These are phyloP conservation scores for Otis tarda DNA, from an alignment of 2,113 vertebrate genomes.

Conservation along the genomic window DNA sequence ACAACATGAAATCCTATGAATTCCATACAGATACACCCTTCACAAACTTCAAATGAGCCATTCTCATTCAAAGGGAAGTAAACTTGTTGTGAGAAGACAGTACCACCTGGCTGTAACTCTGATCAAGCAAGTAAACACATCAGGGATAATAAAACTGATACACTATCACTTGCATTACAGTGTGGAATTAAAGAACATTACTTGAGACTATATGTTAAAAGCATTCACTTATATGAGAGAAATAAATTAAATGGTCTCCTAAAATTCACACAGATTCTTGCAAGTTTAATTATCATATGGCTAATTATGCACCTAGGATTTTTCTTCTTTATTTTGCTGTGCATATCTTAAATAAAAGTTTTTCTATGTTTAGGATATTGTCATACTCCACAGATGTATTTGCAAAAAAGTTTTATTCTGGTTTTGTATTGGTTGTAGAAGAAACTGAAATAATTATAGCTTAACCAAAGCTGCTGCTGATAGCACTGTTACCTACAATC, in stretches of 20 bases:
- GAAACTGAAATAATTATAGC: neutral
- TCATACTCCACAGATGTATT: neutral
- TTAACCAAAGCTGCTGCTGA: neutral
- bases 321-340: neutral
- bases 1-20: slow-evolving; percentile 67
- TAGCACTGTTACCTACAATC: neutral
- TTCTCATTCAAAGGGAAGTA: slow-evolving; percentile 68
- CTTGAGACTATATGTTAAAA: neutral
- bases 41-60: slow-evolving; percentile 70
- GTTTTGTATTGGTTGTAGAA: neutral
- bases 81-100: slow-evolving; percentile 63
- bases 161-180: neutral
- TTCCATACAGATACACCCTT: slow-evolving; percentile 65
- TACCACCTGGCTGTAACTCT: slow-evolving; percentile 67
- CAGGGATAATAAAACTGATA: slow-evolving; percentile 38
- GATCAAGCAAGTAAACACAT: slow-evolving; percentile 56
- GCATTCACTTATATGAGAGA: neutral
- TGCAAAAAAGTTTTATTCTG: neutral
- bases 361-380: neutral
- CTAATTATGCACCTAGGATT: neutral
- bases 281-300: neutral
- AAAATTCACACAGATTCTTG: neutral
- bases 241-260: neutral
- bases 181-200: neutral
- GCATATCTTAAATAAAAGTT: neutral